Evolutionary conservation across 2,797 vertebrate genomes (phyloP), one percentile per base, ranked within the genome.

Genomic region (Zenarchopterus dispar): DNA sequence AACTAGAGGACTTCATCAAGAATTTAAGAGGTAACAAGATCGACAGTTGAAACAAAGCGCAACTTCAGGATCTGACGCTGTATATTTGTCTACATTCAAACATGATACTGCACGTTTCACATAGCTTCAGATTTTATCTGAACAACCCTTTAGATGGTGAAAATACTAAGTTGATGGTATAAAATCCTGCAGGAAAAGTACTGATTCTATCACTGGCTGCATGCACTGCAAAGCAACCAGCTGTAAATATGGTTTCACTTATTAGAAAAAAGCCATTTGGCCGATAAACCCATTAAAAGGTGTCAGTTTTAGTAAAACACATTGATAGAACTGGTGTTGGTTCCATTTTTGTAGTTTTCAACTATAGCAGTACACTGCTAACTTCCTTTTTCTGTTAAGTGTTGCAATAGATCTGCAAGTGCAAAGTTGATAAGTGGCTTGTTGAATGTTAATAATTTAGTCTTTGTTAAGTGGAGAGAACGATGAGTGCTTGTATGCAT

Each of bases 1-100:
- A 99, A 84, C 89, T 98, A 13, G 97, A 99, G 83, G 97, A 99
- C 81, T 99, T 99, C 65, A 92, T 99, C 83, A 99, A 98, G 91
- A 99, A 99, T 77, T 92, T 99, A 56, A 92, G 98, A 93, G 97
- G 97, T 99, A 84, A 92, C 19, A 48, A 7, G 21, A 4, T 17
- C 22, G 21, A n/a, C 5, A 44, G 31, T n/a, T 23, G 5, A 36
- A 23, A 55, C 17, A 57, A 33, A 62, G 8, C 2, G 46, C 9
- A 9, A 18, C 19, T 44, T 56, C n/a, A 26, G 53, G 18, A 47
- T 13, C 9, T 15, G 3, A 39, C 13, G 6, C 24, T 26, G 6
- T 36, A 11, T 39, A 39, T 15, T 39, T 39, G 13, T 39, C 3
- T 13, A 39, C 0, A 15, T 1, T 39, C 13, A 4, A 39, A 39